A percentile compares a stretch with the other conserved stretches of the same genome.
These are phyloP conservation scores for Sciurus vulgaris DNA, from an alignment of 2,797 vertebrate species.

Conservation along the genomic window DNA sequence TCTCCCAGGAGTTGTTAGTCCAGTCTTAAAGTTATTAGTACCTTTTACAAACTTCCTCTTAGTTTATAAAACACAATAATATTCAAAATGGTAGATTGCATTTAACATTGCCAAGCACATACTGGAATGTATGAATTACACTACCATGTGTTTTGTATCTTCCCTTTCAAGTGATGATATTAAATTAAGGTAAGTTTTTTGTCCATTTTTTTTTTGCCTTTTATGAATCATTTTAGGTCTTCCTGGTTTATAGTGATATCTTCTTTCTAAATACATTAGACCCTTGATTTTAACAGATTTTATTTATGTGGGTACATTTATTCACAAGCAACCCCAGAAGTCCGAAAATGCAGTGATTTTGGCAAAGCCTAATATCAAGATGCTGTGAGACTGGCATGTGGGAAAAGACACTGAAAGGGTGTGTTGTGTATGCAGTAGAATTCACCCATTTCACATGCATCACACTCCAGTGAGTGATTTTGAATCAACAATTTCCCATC, in stretches of 20 bases:
- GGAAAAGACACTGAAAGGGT: constrained; percentile 44
- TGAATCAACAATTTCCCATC: constrained; percentile 31
- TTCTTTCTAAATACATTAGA: constrained; percentile 58
- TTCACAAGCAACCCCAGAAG: constrained; percentile 59
- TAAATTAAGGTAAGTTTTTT: constrained; percentile 81
- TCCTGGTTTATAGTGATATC: constrained; percentile 67
- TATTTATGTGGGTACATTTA: constrained; percentile 57
- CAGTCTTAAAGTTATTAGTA: constrained; percentile 52
- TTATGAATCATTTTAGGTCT: constrained; percentile 65
- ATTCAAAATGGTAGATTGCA: constrained; percentile 55
- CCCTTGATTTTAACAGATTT: constrained; percentile 63
- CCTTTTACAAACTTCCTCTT: constrained; percentile 60
- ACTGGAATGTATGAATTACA: constrained; percentile 60
- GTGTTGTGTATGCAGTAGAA: background rate
- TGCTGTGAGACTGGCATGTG: constrained; percentile 28
- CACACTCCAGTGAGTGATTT: constrained; percentile 7
- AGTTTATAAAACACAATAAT: constrained; percentile 62
- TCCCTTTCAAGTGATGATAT: constrained; percentile 69
- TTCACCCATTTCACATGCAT: background rate
- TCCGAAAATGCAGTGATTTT: constrained; percentile 66
- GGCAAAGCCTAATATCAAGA: constrained; percentile 42
- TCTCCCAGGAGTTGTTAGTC: constrained; percentile 54
- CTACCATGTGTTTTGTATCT: constrained; percentile 66
- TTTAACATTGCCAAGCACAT: constrained; percentile 66
- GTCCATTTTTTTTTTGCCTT: constrained; percentile 26